Conservation (phyloP, 2,113 vertebrate genomes). For the Carlito syrichta region DNA sequence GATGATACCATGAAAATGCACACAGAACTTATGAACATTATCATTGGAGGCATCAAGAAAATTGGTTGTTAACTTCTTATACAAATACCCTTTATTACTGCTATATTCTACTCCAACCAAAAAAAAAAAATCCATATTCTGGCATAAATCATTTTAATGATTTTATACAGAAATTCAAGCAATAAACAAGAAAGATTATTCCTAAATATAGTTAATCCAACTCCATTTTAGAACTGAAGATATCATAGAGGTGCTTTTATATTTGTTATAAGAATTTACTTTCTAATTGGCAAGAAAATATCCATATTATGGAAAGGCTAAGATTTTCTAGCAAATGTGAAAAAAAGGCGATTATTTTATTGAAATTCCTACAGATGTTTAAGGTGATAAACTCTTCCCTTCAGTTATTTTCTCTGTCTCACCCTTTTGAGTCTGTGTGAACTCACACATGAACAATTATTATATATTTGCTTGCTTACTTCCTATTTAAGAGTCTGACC, state of each 20-base stretch:
- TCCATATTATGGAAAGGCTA: background rate
- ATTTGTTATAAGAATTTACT: slow-evolving; percentile 56
- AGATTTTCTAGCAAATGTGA: slow-evolving; percentile 60
- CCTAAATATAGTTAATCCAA: slow-evolving; percentile 63
- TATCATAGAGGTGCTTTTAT: slow-evolving; percentile 52
- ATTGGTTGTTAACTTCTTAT: slow-evolving; percentile 80
- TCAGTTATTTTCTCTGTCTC: slow-evolving; percentile 25
- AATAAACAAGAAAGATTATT: slow-evolving; percentile 73
- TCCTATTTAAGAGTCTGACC: background rate
- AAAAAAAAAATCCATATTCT: slow-evolving; percentile 60
- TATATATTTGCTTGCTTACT: background rate
- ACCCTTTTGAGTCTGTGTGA: background rate
- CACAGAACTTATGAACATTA: slow-evolving; percentile 71
- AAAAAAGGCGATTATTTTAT: slow-evolving; percentile 69
- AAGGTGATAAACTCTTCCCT: slow-evolving; percentile 63
- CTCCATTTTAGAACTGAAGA: slow-evolving; percentile 50
- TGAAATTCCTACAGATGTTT: slow-evolving; percentile 45
- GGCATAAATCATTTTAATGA: slow-evolving; percentile 72
- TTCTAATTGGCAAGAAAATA: slow-evolving; percentile 42
- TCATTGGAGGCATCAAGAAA: slow-evolving; percentile 77
- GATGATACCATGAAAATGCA: slow-evolving; percentile 72
- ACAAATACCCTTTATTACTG: slow-evolving; percentile 76
- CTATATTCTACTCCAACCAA: slow-evolving; percentile 60
- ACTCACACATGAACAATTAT: background rate
- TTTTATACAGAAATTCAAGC: slow-evolving; percentile 72